Evolutionary conservation across 2,888 invertebrate species (phyloP), one percentile per base, ranked within the genome.

Genomic region (Eupsilia transversa): DNA sequence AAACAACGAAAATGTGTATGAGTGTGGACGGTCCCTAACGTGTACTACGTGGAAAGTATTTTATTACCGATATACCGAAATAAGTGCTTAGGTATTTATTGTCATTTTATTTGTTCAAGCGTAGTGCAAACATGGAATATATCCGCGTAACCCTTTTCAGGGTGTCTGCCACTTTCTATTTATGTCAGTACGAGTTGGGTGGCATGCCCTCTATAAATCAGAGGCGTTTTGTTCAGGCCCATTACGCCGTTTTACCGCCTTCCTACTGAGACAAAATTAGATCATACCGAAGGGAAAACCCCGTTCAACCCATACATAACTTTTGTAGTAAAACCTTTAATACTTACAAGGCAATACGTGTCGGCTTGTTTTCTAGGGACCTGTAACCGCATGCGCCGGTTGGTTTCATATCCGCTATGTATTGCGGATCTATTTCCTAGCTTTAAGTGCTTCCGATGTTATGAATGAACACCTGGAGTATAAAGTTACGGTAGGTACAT

Each of bases 161-260:
- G 90, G 91, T 90, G 91, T 93, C 93, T 93, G 93, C 92, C 93
- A 93, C 92, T 93, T 93, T 94, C 94, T 94, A 94, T 94, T 93
- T 93, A 93, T 92, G 93, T 93, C 92, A 92, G 94, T 90, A 86
- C 92, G 91, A 91, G 91, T 90, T 91, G 93, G 93, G 93, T 92
- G 93, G 92, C 90, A 89, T 86, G 92, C 91, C 93, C 93, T 90
- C 91, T 91, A 94, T 94, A 94, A 95, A 94, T 95, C 94, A 94
- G 93, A 91, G 92, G 92, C 94, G 92, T 94, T 94, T 94, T 94
- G 94, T 94, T 94, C 94, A 90, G 93, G 91, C 91, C 94, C 94
- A 94, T 95, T 95, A 94, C 94, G 90, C 86, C 93, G 93, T 93
- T 94, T 95, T 94, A 94, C 95, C 94, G 93, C 94, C 93, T 94